A percentile compares a stretch with the other conserved stretches of the same genome.
phyloP scores from a whole-genome alignment of 1,140 invertebrate genomes.

The Phenacoccus solenopsis region DNA sequence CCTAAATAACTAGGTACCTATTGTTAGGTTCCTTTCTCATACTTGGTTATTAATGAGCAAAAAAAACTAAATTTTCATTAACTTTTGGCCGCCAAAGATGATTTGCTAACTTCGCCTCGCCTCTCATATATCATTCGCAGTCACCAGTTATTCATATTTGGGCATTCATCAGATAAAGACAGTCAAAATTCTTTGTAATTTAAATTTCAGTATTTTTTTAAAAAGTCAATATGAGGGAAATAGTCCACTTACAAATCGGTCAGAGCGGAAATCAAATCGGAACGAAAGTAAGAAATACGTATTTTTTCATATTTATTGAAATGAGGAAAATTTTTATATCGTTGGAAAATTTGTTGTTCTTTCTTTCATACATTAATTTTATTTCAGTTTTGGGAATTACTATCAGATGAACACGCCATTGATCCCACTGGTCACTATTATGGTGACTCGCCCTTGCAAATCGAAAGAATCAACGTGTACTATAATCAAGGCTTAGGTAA shows the following conservation, averaged over 20 bases:
- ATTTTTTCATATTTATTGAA: not conserved
- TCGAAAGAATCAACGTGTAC: conserved; percentile 48
- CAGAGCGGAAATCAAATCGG: conserved; percentile 67
- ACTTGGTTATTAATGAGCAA: too few relatives aligned
- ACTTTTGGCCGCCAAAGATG: not conserved
- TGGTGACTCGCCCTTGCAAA: conserved; percentile 40
- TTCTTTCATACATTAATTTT: conserved; percentile 18
- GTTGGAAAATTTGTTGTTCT: too few relatives aligned
- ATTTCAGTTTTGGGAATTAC: conserved; percentile 46
- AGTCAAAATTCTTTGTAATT: not conserved
- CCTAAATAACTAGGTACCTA: too few relatives aligned
- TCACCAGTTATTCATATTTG: not conserved
- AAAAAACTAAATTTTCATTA: too few relatives aligned
- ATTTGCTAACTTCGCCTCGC: not conserved
- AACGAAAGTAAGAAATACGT: conserved; percentile 43
- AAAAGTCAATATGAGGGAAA: conserved; percentile 50
- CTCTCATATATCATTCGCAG: not conserved
- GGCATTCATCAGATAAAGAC: not conserved
- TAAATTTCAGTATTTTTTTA: not conserved
- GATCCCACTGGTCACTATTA: conserved; percentile 37
- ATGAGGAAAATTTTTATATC: too few relatives aligned
- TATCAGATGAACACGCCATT: conserved; percentile 47
- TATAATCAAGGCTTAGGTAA: conserved; percentile 40
- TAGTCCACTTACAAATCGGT: conserved; percentile 61
- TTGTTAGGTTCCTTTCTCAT: too few relatives aligned